Percentiles rank a stretch among this genome's conserved stretches.
These are phyloP conservation scores for Poecilia gillii DNA, from an alignment of 2,797 vertebrate genomes.

Conservation along the genomic window DNA sequence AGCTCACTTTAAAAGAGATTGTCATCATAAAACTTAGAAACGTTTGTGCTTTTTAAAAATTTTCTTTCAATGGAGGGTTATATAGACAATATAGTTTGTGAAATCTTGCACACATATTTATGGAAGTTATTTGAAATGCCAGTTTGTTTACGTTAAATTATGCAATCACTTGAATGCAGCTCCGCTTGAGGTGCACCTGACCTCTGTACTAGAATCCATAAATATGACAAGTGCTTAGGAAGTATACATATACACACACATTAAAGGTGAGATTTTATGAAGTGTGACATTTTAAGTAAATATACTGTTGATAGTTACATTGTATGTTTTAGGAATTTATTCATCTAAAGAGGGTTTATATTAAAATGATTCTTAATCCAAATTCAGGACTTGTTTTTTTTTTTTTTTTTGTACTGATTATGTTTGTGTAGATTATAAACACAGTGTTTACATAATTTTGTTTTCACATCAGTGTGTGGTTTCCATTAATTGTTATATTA, in stretches of 20 bases:
- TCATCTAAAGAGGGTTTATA: conserved; percentile 60
- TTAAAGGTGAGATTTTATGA: not conserved
- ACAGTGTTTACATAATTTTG: not conserved
- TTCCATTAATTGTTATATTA: not conserved
- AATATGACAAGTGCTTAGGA: conserved; percentile 29
- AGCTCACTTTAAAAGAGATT: not conserved
- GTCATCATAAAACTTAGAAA: not conserved
- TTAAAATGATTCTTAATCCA: conserved; percentile 60
- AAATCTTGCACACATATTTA: not conserved
- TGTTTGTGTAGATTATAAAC: not conserved
- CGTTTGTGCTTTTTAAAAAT: not conserved
- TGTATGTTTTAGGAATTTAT: conserved; percentile 54
- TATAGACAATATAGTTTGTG: not conserved
- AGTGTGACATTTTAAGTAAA: conserved; percentile 17
- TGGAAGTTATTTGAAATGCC: conserved; percentile 10
- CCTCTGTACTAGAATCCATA: conserved; percentile 46
- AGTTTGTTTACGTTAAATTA: conserved; percentile 9
- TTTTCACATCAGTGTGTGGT: not conserved
- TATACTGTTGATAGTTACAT: conserved; percentile 17
- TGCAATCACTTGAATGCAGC: conserved; percentile 17
- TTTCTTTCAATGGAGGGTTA: not conserved
- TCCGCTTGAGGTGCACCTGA: conserved; percentile 46
- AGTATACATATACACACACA: not conserved
- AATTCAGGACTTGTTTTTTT: conserved; percentile 6
- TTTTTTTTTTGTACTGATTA: not conserved